Evolutionary conservation across 2,888 invertebrate species (phyloP).

Genomic region (Autographa pulchrina): DNA sequence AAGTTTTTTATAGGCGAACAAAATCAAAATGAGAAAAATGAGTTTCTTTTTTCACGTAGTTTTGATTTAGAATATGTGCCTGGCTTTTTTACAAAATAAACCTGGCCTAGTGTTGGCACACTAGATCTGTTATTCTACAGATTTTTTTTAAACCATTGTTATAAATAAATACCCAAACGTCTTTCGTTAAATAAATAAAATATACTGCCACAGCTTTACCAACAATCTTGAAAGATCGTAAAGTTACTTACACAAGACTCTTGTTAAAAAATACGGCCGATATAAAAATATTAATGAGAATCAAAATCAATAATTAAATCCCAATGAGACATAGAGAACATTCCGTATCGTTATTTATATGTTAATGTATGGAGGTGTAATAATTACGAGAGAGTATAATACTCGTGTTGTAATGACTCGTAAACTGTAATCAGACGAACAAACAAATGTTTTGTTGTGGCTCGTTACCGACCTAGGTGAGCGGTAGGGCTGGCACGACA

Average conservation of each 20-base stretch:
- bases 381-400: slow-evolving; percentile 22
- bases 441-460: slow-evolving; percentile 13
- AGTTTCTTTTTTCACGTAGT: not conserved
- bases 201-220: not conserved
- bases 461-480: not conserved
- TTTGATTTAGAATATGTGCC: not conserved
- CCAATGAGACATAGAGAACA: not conserved
- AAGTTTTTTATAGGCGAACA: not conserved
- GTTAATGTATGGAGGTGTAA: not conserved
- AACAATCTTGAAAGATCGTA: not conserved
- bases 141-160: no score
- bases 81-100: no score
- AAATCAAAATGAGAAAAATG: not conserved
- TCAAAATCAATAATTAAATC: slow-evolving; percentile 7
- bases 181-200: no score
- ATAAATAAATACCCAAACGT: no score
- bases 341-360: not conserved
- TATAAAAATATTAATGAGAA: not conserved
- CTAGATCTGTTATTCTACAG: no score
- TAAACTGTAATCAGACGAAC: slow-evolving; percentile 40
- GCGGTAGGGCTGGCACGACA: slow-evolving; percentile 1
- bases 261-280: not conserved
- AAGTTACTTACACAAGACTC: not conserved
- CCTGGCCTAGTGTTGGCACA: no score
- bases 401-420: slow-evolving; percentile 33